These are phyloP conservation scores for Neopipo cinnamomea DNA, from an alignment of 2,113 vertebrate genomes.

Conservation along the genomic window DNA sequence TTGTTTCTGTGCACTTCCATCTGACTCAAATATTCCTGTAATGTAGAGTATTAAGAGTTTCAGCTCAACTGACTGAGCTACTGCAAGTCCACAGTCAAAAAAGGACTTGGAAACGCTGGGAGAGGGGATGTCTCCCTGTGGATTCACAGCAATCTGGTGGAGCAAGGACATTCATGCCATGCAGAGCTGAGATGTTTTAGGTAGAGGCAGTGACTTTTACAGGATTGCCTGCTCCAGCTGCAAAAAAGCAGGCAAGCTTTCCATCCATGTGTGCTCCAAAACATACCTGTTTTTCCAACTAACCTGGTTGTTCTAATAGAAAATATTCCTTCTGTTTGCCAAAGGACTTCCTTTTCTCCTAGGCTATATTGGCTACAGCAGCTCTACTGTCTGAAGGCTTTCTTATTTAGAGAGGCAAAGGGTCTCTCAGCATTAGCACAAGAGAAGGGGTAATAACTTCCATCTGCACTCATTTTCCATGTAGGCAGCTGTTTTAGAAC, in stretches of 20 bases:
- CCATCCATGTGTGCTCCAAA: background rate
- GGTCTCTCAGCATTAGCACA: accelerated
- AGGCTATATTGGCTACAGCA: background rate
- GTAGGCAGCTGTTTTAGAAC: background rate
- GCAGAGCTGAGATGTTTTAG: background rate
- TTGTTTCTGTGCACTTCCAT: background rate
- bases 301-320: background rate
- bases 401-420: background rate
- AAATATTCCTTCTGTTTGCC: background rate
- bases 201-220: background rate
- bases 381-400: background rate
- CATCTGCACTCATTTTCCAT: background rate
- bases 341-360: background rate
- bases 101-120: background rate
- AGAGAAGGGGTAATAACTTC: background rate
- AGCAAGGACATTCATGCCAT: background rate
- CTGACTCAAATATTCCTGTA: background rate
- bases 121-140: background rate
- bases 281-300: background rate
- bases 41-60: background rate
- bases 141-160: background rate
- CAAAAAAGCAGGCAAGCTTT: background rate
- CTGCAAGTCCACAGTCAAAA: background rate
- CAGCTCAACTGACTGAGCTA: background rate
- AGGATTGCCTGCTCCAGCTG: background rate